Percentiles rank a stretch among this genome's conserved stretches.
Evolutionary conservation across 2,888 invertebrate species (phyloP).

Genomic region (Drosophila atripex): DNA sequence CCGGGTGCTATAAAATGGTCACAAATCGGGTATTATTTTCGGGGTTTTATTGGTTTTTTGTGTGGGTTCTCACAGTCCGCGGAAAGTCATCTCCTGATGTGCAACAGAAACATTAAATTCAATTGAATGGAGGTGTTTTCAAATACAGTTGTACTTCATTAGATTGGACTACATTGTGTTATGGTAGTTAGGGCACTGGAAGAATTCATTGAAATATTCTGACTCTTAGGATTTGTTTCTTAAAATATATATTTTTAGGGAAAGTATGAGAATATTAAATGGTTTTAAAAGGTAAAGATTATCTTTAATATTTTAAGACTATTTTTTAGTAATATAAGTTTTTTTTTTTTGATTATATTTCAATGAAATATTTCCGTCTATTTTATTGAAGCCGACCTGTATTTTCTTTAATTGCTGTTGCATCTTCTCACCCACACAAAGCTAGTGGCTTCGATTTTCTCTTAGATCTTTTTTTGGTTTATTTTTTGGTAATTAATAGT

Average conservation of each 20-base stretch:
- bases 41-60: slow-evolving; percentile 16
- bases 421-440: slow-evolving; percentile 56
- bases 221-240: too few species aligned
- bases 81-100: slow-evolving; percentile 28
- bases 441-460: slow-evolving; percentile 17
- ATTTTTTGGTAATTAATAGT: slow-evolving; percentile 70
- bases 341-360: too few species aligned
- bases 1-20: slow-evolving; percentile 43
- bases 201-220: too few species aligned
- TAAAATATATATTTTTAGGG: too few species aligned
- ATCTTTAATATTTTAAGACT: too few species aligned
- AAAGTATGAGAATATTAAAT: too few species aligned
- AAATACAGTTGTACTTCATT: slow-evolving; percentile 11
- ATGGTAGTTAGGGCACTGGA: background rate
- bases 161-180: background rate
- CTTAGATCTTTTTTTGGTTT: slow-evolving; percentile 19
- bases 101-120: slow-evolving; percentile 25
- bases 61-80: slow-evolving; percentile 49
- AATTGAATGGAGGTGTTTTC: slow-evolving; percentile 22
- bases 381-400: slow-evolving; percentile 19
- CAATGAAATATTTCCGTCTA: too few species aligned
- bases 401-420: slow-evolving; percentile 40
- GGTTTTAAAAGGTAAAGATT: too few species aligned
- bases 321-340: too few species aligned
- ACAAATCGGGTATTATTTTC: slow-evolving; percentile 21